phyloP scores from a whole-genome alignment of 1,140 invertebrate genomes.

The Brachystomella parvula region DNA sequence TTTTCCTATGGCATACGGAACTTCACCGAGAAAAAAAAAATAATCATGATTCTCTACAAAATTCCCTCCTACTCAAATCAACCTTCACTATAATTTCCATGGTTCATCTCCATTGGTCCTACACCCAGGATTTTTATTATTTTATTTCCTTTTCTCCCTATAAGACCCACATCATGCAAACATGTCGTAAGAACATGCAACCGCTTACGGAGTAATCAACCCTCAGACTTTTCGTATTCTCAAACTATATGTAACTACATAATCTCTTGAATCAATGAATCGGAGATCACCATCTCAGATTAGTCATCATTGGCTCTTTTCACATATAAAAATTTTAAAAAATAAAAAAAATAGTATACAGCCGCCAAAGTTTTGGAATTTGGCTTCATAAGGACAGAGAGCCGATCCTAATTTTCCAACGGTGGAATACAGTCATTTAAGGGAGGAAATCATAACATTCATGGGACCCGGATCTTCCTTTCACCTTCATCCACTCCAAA shows the following conservation, averaged over 20 bases:
- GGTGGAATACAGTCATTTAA: too few relatives aligned
- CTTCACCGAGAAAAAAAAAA: too few relatives aligned
- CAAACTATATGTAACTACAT: not conserved
- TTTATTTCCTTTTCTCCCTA: too few relatives aligned
- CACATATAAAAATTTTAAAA: not conserved
- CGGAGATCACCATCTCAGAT: not conserved
- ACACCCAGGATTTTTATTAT: not conserved
- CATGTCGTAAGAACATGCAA: conserved; percentile 7
- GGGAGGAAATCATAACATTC: too few relatives aligned
- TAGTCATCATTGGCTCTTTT: not conserved
- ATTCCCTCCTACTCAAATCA: not conserved
- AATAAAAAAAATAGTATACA: not conserved
- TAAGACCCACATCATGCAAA: conserved; percentile 1
- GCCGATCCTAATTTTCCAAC: too few relatives aligned
- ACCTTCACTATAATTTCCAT: not conserved
- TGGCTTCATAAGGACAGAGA: too few relatives aligned
- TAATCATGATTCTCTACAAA: not conserved
- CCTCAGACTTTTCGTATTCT: too few relatives aligned
- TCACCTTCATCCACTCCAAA: too few relatives aligned
- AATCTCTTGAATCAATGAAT: not conserved
- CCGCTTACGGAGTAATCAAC: too few relatives aligned
- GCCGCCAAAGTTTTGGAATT: not conserved
- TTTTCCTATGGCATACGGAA: too few relatives aligned
- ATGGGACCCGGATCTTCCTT: too few relatives aligned
- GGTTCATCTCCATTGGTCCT: not conserved